Conservation (phyloP, 2,888 invertebrate species). For the Euclidia mi region DNA sequence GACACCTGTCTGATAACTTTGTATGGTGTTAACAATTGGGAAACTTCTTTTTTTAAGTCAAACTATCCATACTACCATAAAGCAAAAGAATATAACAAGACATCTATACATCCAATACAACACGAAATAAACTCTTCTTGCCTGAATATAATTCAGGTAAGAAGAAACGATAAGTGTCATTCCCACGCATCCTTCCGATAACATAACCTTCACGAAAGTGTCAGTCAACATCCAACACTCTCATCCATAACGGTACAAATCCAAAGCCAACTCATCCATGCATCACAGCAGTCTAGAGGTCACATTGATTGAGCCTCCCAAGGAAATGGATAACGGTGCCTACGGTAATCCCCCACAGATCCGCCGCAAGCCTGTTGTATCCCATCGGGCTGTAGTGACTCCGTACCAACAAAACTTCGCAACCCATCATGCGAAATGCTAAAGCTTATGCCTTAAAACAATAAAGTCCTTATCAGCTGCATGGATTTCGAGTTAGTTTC, state of each 20-base stretch:
- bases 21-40: too few species aligned
- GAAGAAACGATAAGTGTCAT: too few species aligned
- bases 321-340: conserved; percentile 58
- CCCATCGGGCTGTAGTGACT: conserved; percentile 50
- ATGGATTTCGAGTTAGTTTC: conserved; percentile 19
- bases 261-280: conserved; percentile 21
- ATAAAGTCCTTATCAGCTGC: conserved; percentile 18
- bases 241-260: neutral
- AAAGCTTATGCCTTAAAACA: conserved; percentile 10
- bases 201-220: neutral
- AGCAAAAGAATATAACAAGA: too few species aligned
- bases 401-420: conserved; percentile 25
- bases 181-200: conserved; percentile 2
- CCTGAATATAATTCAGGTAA: too few species aligned
- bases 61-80: too few species aligned
- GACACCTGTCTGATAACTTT: too few species aligned
- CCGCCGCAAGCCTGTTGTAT: conserved; percentile 64
- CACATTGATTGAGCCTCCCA: conserved; percentile 46
- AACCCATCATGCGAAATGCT: conserved; percentile 16
- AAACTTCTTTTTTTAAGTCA: too few species aligned
- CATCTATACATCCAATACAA: too few species aligned
- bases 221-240: neutral
- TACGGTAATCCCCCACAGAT: conserved; percentile 64
- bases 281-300: conserved; percentile 46
- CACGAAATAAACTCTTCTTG: too few species aligned